Evolutionary conservation across 2,113 vertebrate species (phyloP), one percentile per base, ranked within the genome.

Genomic region (Sceloporus tristichus): DNA sequence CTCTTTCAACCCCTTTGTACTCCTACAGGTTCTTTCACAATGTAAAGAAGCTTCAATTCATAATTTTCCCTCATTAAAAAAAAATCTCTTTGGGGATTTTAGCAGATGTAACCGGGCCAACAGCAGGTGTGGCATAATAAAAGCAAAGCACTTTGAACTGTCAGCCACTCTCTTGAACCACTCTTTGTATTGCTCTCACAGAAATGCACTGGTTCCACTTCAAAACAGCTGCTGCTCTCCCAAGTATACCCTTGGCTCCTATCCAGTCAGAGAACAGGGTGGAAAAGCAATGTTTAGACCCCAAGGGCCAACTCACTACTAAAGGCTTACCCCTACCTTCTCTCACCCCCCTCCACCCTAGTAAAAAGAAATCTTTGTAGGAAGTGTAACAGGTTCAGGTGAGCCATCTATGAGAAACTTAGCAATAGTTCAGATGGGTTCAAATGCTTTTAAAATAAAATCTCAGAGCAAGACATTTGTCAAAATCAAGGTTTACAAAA

Each of bases 101-200:
- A 95, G 93, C 95, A 96, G 95, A 94, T 95, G 95, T 92, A 93
- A 68, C 0, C 7, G 91, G 92, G 93, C 54, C 93, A 94, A 92
- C 87, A 92, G 92, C 95, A 96, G 95, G 94, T 95, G 95, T 92
- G 93, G 94, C 88, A 90, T 94, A 95, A 95, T 95, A 94, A 95
- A 95, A 95, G 93, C 91, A 93, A 92, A 95, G 90, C 91, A 91
- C 94, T 95, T 96, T 95, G 94, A 95, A 96, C 93, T 95, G 95
- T 93, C 95, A 94, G 94, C 91, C 93, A 90, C 91, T 95, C 94
- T 95, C 94, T 95, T 88, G 91, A 90, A 91, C 91, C 87, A 86
- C 87, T 92, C 94, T 95, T 95, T 92, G 91, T 95, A 90, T 90
- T 88, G 90, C 91, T 89, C 93, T 93, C 91, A 91, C 91, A 94